Percentiles rank a stretch among this genome's conserved stretches.
Conservation (phyloP, 30 jellyfish, hydroid and myxozoan genomes). For the Aurelia sp. region DNA sequence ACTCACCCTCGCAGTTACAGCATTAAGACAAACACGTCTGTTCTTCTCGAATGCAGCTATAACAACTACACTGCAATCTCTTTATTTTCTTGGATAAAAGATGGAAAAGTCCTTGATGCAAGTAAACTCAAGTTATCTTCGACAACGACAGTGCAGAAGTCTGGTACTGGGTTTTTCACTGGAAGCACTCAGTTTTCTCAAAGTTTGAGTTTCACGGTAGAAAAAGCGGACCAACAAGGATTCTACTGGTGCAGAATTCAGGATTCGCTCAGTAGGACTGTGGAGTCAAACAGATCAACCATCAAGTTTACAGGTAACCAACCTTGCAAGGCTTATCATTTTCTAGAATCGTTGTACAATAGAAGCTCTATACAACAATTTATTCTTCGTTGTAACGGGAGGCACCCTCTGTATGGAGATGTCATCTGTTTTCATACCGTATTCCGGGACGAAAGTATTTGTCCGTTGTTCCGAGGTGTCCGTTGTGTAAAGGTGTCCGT, state of each 20-base stretch:
- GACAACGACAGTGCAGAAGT: neutral
- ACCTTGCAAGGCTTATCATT: no score
- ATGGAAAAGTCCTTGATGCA: slow-evolving; percentile 9
- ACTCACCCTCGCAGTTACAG: slow-evolving; percentile 7
- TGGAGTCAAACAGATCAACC: slow-evolving; percentile 24
- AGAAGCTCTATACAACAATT: no score
- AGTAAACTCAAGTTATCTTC: neutral
- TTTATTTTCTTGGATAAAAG: slow-evolving; percentile 40
- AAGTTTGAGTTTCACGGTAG: slow-evolving; percentile 6
- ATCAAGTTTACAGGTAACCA: slow-evolving; percentile 52
- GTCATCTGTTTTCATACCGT: no score
- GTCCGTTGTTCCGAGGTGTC: no score
- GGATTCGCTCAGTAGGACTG: slow-evolving; percentile 29
- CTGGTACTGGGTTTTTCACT: slow-evolving; percentile 8
- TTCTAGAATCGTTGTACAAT: no score
- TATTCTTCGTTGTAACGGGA: no score
- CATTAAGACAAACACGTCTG: neutral
- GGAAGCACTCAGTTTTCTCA: slow-evolving; percentile 16
- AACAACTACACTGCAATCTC: slow-evolving; percentile 33
- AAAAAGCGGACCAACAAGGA: slow-evolving; percentile 35
- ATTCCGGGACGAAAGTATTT: no score
- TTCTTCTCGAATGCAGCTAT: slow-evolving; percentile 29
- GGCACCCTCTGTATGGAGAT: no score
- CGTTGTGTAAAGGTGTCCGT: no score
- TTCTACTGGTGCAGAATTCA: slow-evolving; percentile 43